phyloP scores from a whole-genome alignment of 2,797 vertebrate genomes.

The Glyptemys insculpta region DNA sequence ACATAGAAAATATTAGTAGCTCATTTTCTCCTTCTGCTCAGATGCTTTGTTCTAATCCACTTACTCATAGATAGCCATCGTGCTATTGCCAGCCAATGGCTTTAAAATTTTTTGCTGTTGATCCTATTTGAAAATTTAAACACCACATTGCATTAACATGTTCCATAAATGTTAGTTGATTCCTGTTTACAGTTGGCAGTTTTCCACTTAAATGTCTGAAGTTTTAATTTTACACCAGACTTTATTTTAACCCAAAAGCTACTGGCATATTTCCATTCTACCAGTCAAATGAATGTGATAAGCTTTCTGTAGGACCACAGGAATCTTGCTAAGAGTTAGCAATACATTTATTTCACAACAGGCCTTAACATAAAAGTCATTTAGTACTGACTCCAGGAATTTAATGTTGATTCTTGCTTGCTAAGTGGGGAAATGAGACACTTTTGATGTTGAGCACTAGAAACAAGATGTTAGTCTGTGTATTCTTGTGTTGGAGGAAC shows the following conservation, averaged over 20 bases:
- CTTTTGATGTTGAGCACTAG: background rate
- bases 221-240: constrained; percentile 36
- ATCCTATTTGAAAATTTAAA: background rate
- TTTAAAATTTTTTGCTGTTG: constrained; percentile 46
- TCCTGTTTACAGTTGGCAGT: constrained; percentile 32
- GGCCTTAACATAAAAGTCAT: background rate
- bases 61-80: constrained; percentile 30
- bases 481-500: background rate
- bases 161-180: background rate
- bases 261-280: constrained; percentile 17
- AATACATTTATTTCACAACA: background rate
- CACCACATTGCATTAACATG: background rate
- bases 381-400: background rate
- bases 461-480: background rate
- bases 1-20: background rate
- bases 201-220: constrained; percentile 46
- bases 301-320: no score
- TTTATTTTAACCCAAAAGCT: constrained; percentile 33
- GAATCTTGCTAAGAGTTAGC: constrained; percentile 6
- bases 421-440: background rate
- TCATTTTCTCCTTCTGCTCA: constrained; percentile 33
- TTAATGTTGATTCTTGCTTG: background rate
- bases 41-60: constrained; percentile 23
- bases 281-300: constrained; percentile 10
- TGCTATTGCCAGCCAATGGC: constrained; percentile 63